Percentiles rank a stretch among this genome's conserved stretches.
Conservation (phyloP, 1,140 invertebrate genomes). For the Bombyx mandarina region DNA sequence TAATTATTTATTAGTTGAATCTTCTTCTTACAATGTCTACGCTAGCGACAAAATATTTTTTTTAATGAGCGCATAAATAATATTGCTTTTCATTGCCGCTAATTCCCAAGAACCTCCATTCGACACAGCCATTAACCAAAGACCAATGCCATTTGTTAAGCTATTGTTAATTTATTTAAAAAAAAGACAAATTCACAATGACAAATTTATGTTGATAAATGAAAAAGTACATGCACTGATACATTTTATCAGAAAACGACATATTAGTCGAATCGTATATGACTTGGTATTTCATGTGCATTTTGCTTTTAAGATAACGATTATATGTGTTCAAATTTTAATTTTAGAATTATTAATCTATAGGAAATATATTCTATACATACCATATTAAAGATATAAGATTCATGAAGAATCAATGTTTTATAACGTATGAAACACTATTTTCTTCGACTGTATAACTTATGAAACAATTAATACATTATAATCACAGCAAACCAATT, state of each 20-base stretch:
- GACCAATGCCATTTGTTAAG: neutral
- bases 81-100: conserved; percentile 1
- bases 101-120: neutral
- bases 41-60: conserved; percentile 3
- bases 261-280: neutral
- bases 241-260: neutral
- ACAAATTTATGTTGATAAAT: neutral
- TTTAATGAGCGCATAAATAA: conserved; percentile 2
- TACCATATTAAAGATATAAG: conserved; percentile 13
- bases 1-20: neutral
- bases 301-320: neutral
- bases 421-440: neutral
- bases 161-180: neutral
- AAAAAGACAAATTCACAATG: neutral
- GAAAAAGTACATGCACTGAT: neutral
- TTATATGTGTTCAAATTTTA: neutral
- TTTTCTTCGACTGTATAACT: neutral
- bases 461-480: conserved; percentile 10
- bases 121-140: conserved; percentile 3
- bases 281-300: neutral
- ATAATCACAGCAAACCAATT: conserved; percentile 14
- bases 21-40: neutral
- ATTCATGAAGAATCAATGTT: conserved; percentile 11
- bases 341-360: too few relatives aligned
- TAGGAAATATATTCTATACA: conserved; percentile 2